phyloP scores from a whole-genome alignment of 2,113 vertebrate species.

The Pachycephala philippinensis region DNA sequence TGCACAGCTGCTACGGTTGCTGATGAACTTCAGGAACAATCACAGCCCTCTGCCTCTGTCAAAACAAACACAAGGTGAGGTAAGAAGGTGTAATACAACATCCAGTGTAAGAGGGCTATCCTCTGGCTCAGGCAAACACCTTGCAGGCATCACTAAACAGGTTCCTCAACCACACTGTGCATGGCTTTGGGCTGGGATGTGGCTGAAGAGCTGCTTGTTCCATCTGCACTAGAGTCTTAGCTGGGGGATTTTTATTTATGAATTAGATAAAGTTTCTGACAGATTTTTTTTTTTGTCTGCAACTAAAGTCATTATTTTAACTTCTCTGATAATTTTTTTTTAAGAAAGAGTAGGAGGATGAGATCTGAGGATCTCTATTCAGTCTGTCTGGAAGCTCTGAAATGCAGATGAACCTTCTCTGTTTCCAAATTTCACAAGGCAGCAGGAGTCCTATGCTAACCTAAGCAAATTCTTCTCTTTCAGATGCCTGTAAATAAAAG shows the following conservation, averaged over 20 bases:
- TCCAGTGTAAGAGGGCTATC: background rate
- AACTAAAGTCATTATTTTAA: background rate
- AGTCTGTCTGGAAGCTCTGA: background rate
- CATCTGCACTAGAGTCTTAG: background rate
- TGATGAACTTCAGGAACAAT: background rate
- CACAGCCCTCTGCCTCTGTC: conserved; percentile 3
- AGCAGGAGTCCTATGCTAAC: background rate
- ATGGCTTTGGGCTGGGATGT: background rate
- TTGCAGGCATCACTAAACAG: background rate
- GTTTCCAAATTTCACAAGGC: background rate
- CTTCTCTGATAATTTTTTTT: background rate
- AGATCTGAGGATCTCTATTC: background rate
- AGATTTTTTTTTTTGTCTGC: background rate
- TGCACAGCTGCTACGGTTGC: background rate
- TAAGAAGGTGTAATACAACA: background rate
- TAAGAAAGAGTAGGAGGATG: background rate
- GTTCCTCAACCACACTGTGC: background rate
- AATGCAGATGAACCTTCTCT: background rate
- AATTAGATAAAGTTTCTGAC: background rate
- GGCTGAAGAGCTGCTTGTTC: background rate
- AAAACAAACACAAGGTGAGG: conserved; percentile 17
- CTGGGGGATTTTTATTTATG: background rate
- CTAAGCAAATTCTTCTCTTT: background rate
- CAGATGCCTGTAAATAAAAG: background rate
- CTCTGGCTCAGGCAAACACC: background rate